Conservation (phyloP, 1,140 invertebrate species). For the Pissodes strobi region DNA sequence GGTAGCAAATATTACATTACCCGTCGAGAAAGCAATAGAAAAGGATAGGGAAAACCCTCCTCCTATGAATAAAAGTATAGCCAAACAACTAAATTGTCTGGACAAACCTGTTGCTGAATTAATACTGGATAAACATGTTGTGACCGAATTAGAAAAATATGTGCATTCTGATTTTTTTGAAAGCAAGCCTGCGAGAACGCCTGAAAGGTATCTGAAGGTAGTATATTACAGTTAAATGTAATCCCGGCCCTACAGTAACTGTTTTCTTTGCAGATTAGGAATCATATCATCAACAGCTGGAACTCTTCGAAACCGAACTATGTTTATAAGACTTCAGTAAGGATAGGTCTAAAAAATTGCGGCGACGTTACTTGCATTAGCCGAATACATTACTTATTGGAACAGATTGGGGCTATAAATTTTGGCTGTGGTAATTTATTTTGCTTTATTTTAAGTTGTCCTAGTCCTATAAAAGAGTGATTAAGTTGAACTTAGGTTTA, state of each 20-base stretch:
- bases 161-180: constrained; percentile 67
- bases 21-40: background rate
- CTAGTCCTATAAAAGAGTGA: no score
- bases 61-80: constrained; percentile 18
- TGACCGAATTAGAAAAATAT: constrained; percentile 62
- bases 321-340: constrained; percentile 64
- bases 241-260: background rate
- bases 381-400: constrained; percentile 65
- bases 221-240: background rate
- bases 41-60: constrained; percentile 24
- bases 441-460: no score
- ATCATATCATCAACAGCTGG: constrained; percentile 66
- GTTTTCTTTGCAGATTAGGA: constrained; percentile 59
- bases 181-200: constrained; percentile 62
- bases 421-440: constrained; percentile 64
- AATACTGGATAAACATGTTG: constrained; percentile 51
- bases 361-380: constrained; percentile 69
- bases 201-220: constrained; percentile 63
- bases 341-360: constrained; percentile 65
- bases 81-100: constrained; percentile 41
- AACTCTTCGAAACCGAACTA: constrained; percentile 61
- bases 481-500: no score
- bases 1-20: background rate
- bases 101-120: constrained; percentile 58
- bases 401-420: constrained; percentile 69